Evolutionary conservation across 2,797 vertebrate genomes (phyloP).

Genomic region (Notolabrus celidotus): DNA sequence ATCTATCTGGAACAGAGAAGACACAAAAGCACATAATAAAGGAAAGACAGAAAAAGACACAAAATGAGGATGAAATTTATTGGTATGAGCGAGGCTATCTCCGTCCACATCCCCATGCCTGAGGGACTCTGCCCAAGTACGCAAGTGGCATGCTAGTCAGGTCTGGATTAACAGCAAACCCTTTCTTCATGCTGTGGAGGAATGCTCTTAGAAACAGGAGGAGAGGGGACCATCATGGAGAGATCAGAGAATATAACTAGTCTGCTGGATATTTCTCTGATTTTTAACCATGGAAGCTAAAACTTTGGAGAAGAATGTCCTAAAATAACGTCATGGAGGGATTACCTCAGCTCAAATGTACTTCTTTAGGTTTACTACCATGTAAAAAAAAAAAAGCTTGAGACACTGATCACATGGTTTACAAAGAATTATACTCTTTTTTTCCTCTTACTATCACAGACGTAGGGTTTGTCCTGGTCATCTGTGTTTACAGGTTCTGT

Average conservation of each 20-base stretch:
- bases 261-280: not conserved
- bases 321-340: not conserved
- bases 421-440: not conserved
- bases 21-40: conserved; percentile 83
- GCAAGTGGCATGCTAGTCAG: conserved; percentile 75
- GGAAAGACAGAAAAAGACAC: conserved; percentile 80
- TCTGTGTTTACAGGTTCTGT: conserved; percentile 90
- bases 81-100: conserved; percentile 47
- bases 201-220: conserved; percentile 51
- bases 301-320: conserved; percentile 12
- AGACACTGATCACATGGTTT: conserved; percentile 17
- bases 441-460: conserved; percentile 97
- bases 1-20: conserved; percentile 92
- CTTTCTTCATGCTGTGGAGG: conserved; percentile 73
- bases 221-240: conserved; percentile 21
- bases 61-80: conserved; percentile 77
- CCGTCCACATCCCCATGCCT: conserved; percentile 52
- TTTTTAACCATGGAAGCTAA: not conserved
- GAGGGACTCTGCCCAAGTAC: conserved; percentile 38
- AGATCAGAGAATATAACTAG: conserved; percentile 22
- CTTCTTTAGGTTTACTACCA: conserved; percentile 3
- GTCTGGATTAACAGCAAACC: conserved; percentile 63
- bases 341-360: not conserved
- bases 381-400: not conserved
- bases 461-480: conserved; percentile 97